Evolutionary conservation across 1,140 invertebrate species (phyloP).

Genomic region (Dinoponera quadriceps): DNA sequence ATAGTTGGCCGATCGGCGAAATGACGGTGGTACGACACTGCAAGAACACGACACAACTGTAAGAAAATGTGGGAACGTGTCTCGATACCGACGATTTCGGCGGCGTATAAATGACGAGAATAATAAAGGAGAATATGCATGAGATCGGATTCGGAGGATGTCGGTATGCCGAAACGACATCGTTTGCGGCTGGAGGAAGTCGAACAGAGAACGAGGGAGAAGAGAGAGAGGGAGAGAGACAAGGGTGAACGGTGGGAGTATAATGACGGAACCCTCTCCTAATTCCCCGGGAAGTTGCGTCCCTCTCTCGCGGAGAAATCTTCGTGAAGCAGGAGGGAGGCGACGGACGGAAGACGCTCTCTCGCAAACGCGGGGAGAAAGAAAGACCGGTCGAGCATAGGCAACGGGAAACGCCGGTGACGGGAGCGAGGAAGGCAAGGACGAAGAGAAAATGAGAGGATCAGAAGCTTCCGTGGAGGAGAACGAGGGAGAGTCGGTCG

Average conservation of each 20-base stretch:
- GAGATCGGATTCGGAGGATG: background rate
- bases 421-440: conserved; percentile 18
- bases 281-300: conserved; percentile 64
- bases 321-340: conserved; percentile 23
- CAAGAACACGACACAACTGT: too few relatives aligned
- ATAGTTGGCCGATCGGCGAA: too few relatives aligned
- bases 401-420: conserved; percentile 20
- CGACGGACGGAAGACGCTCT: conserved; percentile 62
- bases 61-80: too few relatives aligned
- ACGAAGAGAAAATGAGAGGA: conserved; percentile 65
- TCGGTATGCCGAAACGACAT: background rate
- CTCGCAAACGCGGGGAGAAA: conserved; percentile 66
- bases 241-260: conserved; percentile 69
- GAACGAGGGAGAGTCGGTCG: conserved; percentile 62
- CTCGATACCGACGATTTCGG: conserved; percentile 5
- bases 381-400: conserved; percentile 27
- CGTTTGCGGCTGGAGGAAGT: background rate
- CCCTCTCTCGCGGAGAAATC: conserved; percentile 1
- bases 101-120: conserved; percentile 5
- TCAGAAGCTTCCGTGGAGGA: conserved; percentile 50
- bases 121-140: background rate
- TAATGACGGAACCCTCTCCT: conserved; percentile 73
- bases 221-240: conserved; percentile 41
- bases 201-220: background rate
- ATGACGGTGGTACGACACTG: too few relatives aligned